Evolutionary conservation across 2,888 invertebrate genomes (phyloP), one percentile per base, ranked within the genome.

Genomic region (Tinea pellionella): DNA sequence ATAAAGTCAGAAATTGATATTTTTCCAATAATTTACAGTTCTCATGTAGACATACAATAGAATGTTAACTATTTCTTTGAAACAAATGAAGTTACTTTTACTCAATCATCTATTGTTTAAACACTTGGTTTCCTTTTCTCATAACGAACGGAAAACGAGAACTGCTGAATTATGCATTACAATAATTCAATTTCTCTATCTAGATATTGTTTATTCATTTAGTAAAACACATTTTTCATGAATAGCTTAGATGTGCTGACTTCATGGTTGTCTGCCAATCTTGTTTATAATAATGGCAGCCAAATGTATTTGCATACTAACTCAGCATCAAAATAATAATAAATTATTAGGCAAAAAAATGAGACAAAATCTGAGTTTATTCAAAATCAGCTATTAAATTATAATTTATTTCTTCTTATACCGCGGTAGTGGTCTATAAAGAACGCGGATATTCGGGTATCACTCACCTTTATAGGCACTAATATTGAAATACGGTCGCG

Each of bases 401-500:
- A 71, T 74, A 73, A 73, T 69, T 75, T 69, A 73, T 70, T 69
- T 70, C 67, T 68, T 70, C 69, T 73, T 72, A 70, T 71, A 71
- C 69, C 67, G 64, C 65, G 71, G 67, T 68, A 69, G 69, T 68
- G 67, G 70, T 69, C 70, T 69, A 74, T 70, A 73, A 73, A 70
- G 69, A 70, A 69, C 61, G 59, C 63, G 71, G 73, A 74, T 76
- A 70, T 70, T 67, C 67, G 77, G 80, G 75, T 80, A 83, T 84
- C 76, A 78, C 70, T 82, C 81, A 81, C 80, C 80, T 83, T 83
- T 84, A 84, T 83, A 75, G 82, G 67, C 16, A 78, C 75, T 84
- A 82, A 83, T 80, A 78, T 77, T 83, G 81, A 84, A 73, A 80
- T 77, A 83, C 71, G 78, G 69, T 68, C 70, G 68, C 66, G 65